Evolutionary conservation across 2,888 invertebrate genomes (phyloP), one percentile per base, ranked within the genome.

Genomic region (Anagyrus pseudococci): DNA sequence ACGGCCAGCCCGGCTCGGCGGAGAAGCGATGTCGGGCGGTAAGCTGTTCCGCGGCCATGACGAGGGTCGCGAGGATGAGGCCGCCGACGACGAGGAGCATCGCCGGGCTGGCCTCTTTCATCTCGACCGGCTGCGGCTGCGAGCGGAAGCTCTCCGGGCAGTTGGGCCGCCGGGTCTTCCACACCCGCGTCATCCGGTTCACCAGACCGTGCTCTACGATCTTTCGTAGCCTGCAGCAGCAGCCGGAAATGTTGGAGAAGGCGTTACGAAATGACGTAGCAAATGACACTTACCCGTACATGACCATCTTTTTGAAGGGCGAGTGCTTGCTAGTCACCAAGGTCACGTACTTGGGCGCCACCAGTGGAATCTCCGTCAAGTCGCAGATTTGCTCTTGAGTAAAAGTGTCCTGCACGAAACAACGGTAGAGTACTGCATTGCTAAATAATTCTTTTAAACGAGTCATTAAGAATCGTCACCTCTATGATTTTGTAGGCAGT

Each of bases 401-500:
- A 71, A 89, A 90, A 0, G 86, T 86, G 22, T 84, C 84, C 75
- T 77, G 26, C n/a, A 60, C 54, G 23, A 41, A 56, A 43, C 22
- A 50, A 41, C 1, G 55, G 43, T 26, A 13, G 2, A 2, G 19
- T 15, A 57, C 17, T n/a, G n/a, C n/a, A n/a, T n/a, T n/a, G n/a
- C n/a, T n/a, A n/a, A 29, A 29, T 29, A 29, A 29, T 29, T 41
- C 4, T 8, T 41, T 41, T 17, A 41, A 15, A 8, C 6, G n/a
- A 15, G 6, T 8, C 15, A 13, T 4, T 20, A 37, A 37, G 3
- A 40, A 7, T 47, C 4, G 29, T 65, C 63, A 75, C 75, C 57
- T 83, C 83, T 73, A 91, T 89, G 19, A 89, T 85, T 64, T 87
- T 86, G 76, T 90, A 91, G 0, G 87, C 89, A 0, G 85, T 85